Evolutionary conservation across 2,797 vertebrate species (phyloP), one percentile per base, ranked within the genome.

Genomic region (Graptemys geographica): DNA sequence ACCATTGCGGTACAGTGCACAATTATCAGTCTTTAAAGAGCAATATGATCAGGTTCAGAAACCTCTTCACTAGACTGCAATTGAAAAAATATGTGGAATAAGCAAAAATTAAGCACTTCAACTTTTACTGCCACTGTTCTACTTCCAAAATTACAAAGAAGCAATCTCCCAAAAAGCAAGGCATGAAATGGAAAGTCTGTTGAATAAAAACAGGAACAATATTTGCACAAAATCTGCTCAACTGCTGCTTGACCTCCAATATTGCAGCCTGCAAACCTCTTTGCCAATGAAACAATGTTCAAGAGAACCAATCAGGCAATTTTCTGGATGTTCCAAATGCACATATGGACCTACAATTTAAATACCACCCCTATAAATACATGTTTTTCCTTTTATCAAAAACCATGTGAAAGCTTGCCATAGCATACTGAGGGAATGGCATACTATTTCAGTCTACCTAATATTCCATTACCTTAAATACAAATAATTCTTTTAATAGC

Each of bases 41-140:
- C 81, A 44, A 92, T 93, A 87, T 87, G 15, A 90, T 86, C 41
- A 69, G 19, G 44, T 62, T 92, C 78, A 21, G 84, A 91, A 78
- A 85, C 23, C 19, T 82, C 78, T 55, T 92, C 41, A 81, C 65
- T 79, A 87, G 83, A 72, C 31, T 93, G 47, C 65, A 69, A 19
- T 84, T 93, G 53, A 78, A 90, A 92, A 94, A 80, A 81, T 90
- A 78, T 62, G 69, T 92, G 94, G 44, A 84, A 9, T 19, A 87
- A 86, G 51, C 53, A 89, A 95, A 95, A 87, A 27, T 91, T 23
- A 94, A 57, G 81, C 49, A 82, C 28, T 83, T 94, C 90, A 49
- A 84, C 44, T 19, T 94, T 93, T 89, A 79, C 37, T 92, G 11
- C 16, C n/a, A 92, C 87, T 79, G 86, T n/a, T 90, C 89, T 78